Evolutionary conservation across 2,113 vertebrate species (phyloP), one percentile per base, ranked within the genome.

Genomic region (Nyctibius bracteatus): DNA sequence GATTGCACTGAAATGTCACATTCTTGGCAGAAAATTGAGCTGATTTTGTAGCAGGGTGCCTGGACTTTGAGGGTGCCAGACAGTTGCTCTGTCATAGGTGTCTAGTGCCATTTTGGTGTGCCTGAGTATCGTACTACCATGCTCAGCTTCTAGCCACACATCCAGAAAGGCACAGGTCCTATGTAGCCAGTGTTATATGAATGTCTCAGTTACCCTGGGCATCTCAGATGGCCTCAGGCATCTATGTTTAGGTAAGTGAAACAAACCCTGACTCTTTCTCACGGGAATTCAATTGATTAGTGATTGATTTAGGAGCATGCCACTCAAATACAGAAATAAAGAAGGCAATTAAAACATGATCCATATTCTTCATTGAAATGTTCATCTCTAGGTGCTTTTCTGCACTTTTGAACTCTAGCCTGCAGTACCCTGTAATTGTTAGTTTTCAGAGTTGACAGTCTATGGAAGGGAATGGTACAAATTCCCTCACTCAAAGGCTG

Each of bases 1-100:
- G 58, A 61, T 47, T 78, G 55, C 75, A 46, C 44, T 92, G 61
- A 96, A 93, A 96, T 88, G 77, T 78, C 80, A 88, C 80, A 41
- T 75, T 66, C 28, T 82, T 4, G 0, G 44, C 51, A 88, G 68
- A 78, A 93, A 79, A 83, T 17, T 7, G 67, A 80, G 43, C 47
- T 66, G 39, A 44, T 66, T 86, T 87, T 57, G 24, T 84, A 81
- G 65, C 54, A 92, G 74, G 9, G 44, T 59, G 25, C 35, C 28
- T 75, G 87, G 86, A 41, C 77, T 86, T n/a, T 7, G 11, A 55
- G 9, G 7, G 33, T 92, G 85, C 39, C 67, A 95, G 74, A 58
- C 49, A 49, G 33, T 41, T 86, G 37, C 33, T 92, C 55, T 91
- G 9, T 55, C 6, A 1, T 31, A 28, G 33, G 5, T 83, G 59